phyloP scores from a whole-genome alignment of 2,113 vertebrate species.

The Platanista minor region DNA sequence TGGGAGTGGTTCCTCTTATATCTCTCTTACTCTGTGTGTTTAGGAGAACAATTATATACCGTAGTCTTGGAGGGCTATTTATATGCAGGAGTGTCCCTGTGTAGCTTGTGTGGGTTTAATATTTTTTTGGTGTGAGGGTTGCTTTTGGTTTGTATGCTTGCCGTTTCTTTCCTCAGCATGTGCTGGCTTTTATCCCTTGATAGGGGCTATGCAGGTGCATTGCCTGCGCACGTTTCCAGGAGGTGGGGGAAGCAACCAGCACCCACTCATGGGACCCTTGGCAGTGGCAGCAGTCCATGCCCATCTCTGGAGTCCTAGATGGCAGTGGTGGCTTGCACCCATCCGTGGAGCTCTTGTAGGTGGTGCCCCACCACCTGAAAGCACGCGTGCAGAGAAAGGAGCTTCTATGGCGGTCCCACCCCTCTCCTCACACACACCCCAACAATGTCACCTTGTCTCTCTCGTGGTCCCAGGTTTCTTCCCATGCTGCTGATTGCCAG shows the following conservation, averaged over 20 bases:
- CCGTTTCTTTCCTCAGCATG: not conserved
- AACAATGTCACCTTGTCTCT: not conserved
- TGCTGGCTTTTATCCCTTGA: not conserved
- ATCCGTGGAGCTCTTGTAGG: not conserved
- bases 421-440: not conserved
- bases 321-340: not conserved
- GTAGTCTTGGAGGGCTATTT: not conserved
- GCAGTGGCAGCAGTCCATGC: not conserved
- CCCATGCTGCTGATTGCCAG: conserved; percentile 51
- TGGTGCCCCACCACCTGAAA: not conserved
- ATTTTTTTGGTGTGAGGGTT: not conserved
- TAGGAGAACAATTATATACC: too few species aligned
- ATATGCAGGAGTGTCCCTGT: not conserved
- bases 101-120: not conserved
- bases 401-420: not conserved
- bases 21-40: too few species aligned
- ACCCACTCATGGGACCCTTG: not conserved
- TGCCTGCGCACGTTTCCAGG: not conserved
- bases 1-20: too few species aligned
- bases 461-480: not conserved
- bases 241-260: not conserved
- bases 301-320: not conserved
- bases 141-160: not conserved
- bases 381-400: not conserved
- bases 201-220: not conserved